Evolutionary conservation across 2,888 invertebrate species (phyloP).

Genomic region (Leptinotarsa tumamoca): DNA sequence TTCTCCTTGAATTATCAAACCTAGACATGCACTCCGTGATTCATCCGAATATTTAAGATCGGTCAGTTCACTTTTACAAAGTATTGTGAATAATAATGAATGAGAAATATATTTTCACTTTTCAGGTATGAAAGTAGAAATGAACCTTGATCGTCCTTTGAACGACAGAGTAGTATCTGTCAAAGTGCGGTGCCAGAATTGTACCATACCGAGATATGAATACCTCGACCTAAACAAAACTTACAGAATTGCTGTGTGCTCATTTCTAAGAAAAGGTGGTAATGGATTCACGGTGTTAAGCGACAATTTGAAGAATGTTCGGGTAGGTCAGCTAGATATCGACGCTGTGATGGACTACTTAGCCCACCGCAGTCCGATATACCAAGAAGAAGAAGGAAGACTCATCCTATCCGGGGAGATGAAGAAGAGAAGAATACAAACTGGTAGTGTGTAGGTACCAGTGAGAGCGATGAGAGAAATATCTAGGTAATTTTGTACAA

Average conservation of each 20-base stretch:
- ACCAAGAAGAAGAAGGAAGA: slow-evolving; percentile 70
- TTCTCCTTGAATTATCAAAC: no score
- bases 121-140: slow-evolving; percentile 72
- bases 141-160: slow-evolving; percentile 72
- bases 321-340: slow-evolving; percentile 69
- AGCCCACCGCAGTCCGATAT: slow-evolving; percentile 67
- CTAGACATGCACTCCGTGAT: no score
- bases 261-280: slow-evolving; percentile 77
- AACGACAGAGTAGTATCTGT: slow-evolving; percentile 73
- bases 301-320: slow-evolving; percentile 68
- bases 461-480: not conserved
- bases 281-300: slow-evolving; percentile 74
- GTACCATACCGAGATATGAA: slow-evolving; percentile 74
- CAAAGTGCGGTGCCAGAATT: slow-evolving; percentile 73
- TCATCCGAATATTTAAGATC: no score
- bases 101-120: slow-evolving; percentile 14
- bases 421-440: not conserved
- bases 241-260: slow-evolving; percentile 74
- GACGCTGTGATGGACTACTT: slow-evolving; percentile 70
- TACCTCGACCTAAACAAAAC: slow-evolving; percentile 69
- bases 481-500: not conserved
- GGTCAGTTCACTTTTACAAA: no score
- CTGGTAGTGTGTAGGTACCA: not conserved
- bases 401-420: slow-evolving; percentile 55
- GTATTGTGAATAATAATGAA: no score